Percentiles rank a stretch among this genome's conserved stretches.
Evolutionary conservation across 2,888 invertebrate genomes (phyloP).

Genomic region (Stenotaenia linearis): DNA sequence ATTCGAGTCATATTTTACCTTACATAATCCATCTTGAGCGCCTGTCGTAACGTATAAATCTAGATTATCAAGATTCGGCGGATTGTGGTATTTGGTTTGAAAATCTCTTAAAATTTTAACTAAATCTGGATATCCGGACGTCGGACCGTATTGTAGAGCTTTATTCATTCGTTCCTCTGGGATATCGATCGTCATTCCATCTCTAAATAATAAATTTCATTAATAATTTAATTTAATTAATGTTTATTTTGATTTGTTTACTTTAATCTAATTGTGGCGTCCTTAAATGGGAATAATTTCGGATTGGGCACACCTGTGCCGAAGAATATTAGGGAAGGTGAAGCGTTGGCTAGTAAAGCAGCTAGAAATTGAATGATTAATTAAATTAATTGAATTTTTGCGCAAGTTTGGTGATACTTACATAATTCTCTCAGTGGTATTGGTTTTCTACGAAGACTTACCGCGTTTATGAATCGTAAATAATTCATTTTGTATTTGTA

Average conservation of each 20-base stretch:
- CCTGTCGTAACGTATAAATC: conserved; percentile 63
- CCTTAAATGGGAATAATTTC: conserved; percentile 62
- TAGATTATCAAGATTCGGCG: conserved; percentile 55
- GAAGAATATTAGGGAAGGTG: conserved; percentile 41
- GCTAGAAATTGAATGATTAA: conserved; percentile 32
- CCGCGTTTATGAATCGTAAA: conserved; percentile 34
- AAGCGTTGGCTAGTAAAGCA: conserved; percentile 37
- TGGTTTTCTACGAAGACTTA: conserved; percentile 34
- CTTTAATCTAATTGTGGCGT: conserved; percentile 53
- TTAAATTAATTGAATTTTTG: background rate
- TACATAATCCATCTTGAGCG: conserved; percentile 70
- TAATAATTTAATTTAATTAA: background rate
- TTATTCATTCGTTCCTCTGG: conserved; percentile 57
- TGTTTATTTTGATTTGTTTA: background rate
- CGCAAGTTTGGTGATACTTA: background rate
- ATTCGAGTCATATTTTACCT: conserved; percentile 44
- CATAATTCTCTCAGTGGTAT: conserved; percentile 37
- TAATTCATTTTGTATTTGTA: conserved; percentile 37
- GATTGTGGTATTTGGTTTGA: conserved; percentile 59
- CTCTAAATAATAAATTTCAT: conserved; percentile 46
- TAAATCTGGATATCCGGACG: conserved; percentile 58
- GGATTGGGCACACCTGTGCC: conserved; percentile 72
- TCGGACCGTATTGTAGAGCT: conserved; percentile 69
- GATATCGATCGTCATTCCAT: conserved; percentile 54
- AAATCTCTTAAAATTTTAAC: conserved; percentile 58